phyloP scores from a whole-genome alignment of 2,797 vertebrate genomes.

The Gymnoscopelus microlampas region DNA sequence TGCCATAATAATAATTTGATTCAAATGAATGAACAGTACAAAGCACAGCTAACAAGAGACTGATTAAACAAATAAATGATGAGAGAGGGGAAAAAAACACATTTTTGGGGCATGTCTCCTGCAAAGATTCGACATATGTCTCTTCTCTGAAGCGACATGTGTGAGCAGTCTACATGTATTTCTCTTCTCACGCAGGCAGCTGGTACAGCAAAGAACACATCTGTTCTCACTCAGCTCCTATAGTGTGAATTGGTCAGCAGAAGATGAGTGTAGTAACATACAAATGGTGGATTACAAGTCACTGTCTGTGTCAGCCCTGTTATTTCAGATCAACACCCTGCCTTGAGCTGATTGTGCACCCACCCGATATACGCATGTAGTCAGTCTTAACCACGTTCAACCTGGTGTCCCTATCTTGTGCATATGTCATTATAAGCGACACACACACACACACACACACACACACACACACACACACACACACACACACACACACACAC shows the following conservation, averaged over 20 bases:
- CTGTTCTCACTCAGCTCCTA: constrained; percentile 47
- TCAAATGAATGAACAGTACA: no score
- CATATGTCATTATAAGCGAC: no score
- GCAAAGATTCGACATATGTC: background rate
- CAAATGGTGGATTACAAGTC: constrained; percentile 46
- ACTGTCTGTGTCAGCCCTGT: constrained; percentile 13
- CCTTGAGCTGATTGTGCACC: background rate
- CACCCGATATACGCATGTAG: background rate
- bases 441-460: no score
- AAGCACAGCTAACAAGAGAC: no score
- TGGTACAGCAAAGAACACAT: constrained; percentile 36
- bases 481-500: no score
- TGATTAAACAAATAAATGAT: no score
- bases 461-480: no score
- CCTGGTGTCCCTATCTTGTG: no score
- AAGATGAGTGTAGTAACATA: constrained; percentile 6
- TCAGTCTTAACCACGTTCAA: no score
- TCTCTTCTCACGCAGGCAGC: constrained; percentile 2
- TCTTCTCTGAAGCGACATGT: no score
- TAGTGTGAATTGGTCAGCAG: constrained; percentile 41
- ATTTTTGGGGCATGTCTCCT: background rate
- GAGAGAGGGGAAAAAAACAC: no score
- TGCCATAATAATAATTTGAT: no score
- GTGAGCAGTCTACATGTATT: background rate
- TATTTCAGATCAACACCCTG: constrained; percentile 16